Evolutionary conservation across 2,797 vertebrate genomes (phyloP).

Genomic region (Hypotaenidia philippensis): DNA sequence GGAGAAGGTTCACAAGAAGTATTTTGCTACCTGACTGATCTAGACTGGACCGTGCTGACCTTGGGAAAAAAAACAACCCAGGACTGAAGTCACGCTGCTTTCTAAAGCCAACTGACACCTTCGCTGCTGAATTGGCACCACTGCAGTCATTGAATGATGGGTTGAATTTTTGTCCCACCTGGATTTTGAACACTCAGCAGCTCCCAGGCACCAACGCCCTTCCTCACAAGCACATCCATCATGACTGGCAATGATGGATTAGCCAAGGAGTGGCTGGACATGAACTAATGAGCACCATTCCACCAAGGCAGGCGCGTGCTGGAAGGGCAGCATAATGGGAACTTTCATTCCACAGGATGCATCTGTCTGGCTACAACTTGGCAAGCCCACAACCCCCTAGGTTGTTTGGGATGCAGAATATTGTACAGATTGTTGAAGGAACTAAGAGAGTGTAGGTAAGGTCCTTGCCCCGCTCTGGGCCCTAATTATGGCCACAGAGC

Average conservation of each 20-base stretch:
- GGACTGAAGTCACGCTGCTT: background rate
- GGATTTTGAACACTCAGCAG: slow-evolving; percentile 56
- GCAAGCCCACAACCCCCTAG: background rate
- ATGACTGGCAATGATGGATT: slow-evolving; percentile 30
- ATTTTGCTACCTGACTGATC: background rate
- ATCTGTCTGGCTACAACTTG: background rate
- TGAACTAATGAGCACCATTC: slow-evolving; percentile 29
- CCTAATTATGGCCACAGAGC: rapidly evolving
- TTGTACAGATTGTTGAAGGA: background rate
- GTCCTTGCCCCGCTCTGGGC: background rate
- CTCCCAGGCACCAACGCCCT: background rate
- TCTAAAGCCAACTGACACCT: background rate
- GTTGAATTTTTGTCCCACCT: slow-evolving; percentile 38
- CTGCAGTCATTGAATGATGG: background rate
- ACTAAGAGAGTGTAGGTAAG: background rate
- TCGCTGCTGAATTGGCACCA: background rate
- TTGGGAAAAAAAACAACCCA: background rate
- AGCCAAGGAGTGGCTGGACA: slow-evolving; percentile 35
- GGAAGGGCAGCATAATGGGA: background rate
- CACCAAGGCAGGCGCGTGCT: background rate
- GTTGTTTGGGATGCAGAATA: background rate
- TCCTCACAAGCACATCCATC: slow-evolving; percentile 40
- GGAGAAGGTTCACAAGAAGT: background rate
- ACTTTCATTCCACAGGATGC: slow-evolving; percentile 35
- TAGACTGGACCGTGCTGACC: background rate